Evolutionary conservation across 2,113 vertebrate species (phyloP).

Genomic region (Indicator maculatus): DNA sequence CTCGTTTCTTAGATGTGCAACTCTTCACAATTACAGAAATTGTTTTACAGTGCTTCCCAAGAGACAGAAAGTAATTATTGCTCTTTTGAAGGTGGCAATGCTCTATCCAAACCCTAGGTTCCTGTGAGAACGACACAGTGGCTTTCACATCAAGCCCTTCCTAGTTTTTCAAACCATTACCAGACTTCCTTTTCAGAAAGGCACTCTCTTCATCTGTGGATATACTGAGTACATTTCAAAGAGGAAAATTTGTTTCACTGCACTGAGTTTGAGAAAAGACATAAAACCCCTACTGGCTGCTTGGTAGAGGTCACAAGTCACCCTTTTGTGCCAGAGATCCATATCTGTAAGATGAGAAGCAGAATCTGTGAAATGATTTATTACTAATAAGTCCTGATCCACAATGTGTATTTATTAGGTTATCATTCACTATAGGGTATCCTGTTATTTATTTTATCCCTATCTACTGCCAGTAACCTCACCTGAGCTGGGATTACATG

Average conservation of each 20-base stretch:
- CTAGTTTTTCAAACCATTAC: background rate
- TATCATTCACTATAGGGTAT: background rate
- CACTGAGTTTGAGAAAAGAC: background rate
- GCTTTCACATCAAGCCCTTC: background rate
- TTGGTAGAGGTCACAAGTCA: background rate
- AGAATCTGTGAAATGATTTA: background rate
- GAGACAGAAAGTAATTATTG: background rate
- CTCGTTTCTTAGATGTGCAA: background rate
- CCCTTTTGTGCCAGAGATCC: background rate
- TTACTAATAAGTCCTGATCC: background rate
- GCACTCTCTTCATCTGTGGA: background rate
- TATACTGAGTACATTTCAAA: background rate
- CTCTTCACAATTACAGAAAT: background rate
- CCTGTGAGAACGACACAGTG: background rate
- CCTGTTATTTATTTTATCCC: background rate
- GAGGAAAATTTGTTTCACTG: background rate
- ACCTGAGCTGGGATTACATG: background rate
- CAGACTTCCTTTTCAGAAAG: background rate
- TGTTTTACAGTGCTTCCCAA: background rate
- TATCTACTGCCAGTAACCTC: background rate
- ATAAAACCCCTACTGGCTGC: background rate
- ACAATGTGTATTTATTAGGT: background rate
- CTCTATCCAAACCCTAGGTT: background rate
- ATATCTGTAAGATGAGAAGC: background rate
- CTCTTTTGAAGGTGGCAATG: background rate